Percentiles rank a stretch among this genome's conserved stretches.
Evolutionary conservation across 2,113 vertebrate species (phyloP).

Genomic region (Phaethornis superciliosus): DNA sequence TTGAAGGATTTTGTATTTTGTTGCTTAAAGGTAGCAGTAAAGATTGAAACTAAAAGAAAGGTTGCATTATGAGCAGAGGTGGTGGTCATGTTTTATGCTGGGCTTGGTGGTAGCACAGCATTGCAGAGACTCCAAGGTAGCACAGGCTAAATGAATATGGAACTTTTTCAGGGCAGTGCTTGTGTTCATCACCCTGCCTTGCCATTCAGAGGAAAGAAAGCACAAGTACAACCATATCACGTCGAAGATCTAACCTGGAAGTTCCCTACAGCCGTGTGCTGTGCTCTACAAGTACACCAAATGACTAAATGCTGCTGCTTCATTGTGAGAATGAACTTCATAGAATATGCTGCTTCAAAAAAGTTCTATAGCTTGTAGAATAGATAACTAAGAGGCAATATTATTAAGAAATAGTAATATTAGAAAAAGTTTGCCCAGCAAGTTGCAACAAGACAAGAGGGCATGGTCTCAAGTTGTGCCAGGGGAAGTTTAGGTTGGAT

Average conservation of each 20-base stretch:
- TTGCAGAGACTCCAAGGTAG: neutral
- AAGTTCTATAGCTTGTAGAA: neutral
- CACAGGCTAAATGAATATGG: fast-evolving
- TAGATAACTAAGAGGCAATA: neutral
- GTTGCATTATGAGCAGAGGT: neutral
- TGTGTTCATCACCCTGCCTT: neutral
- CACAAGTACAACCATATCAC: neutral
- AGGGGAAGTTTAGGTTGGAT: too few relatives aligned
- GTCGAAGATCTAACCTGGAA: neutral
- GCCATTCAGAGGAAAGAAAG: neutral
- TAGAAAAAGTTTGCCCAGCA: too few relatives aligned
- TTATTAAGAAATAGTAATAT: too few relatives aligned
- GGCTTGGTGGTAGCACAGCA: neutral
- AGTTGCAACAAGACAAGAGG: too few relatives aligned
- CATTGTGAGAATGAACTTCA: neutral
- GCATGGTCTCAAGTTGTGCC: too few relatives aligned
- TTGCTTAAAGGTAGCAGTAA: neutral
- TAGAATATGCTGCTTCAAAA: neutral
- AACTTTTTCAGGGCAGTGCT: neutral
- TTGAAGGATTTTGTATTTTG: neutral
- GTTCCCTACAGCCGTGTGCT: neutral
- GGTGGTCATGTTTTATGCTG: neutral
- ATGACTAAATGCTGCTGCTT: neutral
- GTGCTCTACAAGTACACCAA: neutral
- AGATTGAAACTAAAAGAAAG: neutral